Evolutionary conservation across 2,888 invertebrate species (phyloP), one percentile per base, ranked within the genome.

Genomic region (Caenorhabditis uteleia): DNA sequence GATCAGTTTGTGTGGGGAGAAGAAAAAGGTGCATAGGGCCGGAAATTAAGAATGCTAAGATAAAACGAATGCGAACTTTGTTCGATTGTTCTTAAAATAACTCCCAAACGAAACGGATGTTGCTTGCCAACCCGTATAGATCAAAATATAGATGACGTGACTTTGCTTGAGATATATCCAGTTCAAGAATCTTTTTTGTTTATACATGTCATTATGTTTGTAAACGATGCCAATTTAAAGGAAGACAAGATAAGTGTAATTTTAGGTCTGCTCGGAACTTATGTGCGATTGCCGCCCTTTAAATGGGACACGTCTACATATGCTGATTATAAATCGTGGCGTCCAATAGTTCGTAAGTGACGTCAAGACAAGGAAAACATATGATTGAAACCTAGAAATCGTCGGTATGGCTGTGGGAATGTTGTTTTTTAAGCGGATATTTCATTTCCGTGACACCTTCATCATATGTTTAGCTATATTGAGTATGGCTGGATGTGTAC

Each of bases 1-100:
- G 77, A 79, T 61, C 78, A 75, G 45, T 71, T 79, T 43, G 77
- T 78, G 10, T 79, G 77, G 58, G 77, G 79, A 38, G 79, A 79
- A 55, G 79, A 79, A 46, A 79, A 79, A 61, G 68, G 75, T 71
- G 48, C 40, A 55, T 39, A 40, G 36, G n/a, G n/a, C n/a, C n/a
- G n/a, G 12, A 43, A 40, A 26, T 27, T 18, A 38, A 12, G 33
- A 43, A 55, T 39, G 36, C 6, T 7, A n/a, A 43, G 43, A 23
- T 6, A 2, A 1, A 25, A 23, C 18, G 31, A 31, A 14, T 31
- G 31, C 8, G 12, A 20, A 31, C 20, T 21, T 40, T 49, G 21
- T 16, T 49, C 23, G n/a, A n/a, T n/a, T n/a, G n/a, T n/a, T n/a
- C n/a, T n/a, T n/a, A n/a, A n/a, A n/a, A n/a, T n/a, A n/a, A n/a